Evolutionary conservation across 2,888 invertebrate species (phyloP).

Genomic region (Metacarcinus magister): DNA sequence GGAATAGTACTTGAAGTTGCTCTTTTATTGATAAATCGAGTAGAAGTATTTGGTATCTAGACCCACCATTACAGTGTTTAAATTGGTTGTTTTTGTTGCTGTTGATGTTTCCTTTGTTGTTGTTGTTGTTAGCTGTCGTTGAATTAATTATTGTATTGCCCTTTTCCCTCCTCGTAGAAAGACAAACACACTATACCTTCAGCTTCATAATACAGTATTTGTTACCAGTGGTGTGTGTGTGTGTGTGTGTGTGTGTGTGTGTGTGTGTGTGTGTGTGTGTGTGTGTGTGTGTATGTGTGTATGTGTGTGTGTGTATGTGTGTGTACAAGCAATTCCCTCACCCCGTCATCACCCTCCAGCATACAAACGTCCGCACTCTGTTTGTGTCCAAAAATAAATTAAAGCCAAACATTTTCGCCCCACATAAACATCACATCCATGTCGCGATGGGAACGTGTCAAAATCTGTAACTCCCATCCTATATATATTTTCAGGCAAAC

Average conservation of each 20-base stretch:
- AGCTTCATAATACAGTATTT: not conserved
- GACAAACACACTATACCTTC: not conserved
- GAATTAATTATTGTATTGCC: not conserved
- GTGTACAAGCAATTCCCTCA: conserved; percentile 21
- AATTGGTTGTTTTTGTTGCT: not conserved
- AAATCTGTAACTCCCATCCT: conserved; percentile 28
- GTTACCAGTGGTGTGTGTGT: not conserved
- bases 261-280: not conserved
- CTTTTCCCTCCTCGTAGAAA: not conserved
- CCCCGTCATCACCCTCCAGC: not conserved
- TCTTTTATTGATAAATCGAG: too few species aligned
- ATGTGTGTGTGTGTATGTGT: conserved; percentile 63
- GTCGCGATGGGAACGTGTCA: conserved; percentile 16
- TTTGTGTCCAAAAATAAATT: conserved; percentile 20
- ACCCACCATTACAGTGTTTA: too few species aligned
- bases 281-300: conserved; percentile 56
- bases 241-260: conserved; percentile 39
- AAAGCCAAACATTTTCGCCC: conserved; percentile 18
- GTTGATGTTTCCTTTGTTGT: not conserved
- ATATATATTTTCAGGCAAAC: conserved; percentile 21
- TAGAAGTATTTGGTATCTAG: too few species aligned
- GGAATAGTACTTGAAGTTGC: not conserved
- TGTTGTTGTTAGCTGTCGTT: not conserved
- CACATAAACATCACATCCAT: conserved; percentile 1
- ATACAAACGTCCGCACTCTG: not conserved